Base-by-base conservation (phyloP, 2,797 vertebrate genomes). In the Sarcophilus harrisii region DNA sequence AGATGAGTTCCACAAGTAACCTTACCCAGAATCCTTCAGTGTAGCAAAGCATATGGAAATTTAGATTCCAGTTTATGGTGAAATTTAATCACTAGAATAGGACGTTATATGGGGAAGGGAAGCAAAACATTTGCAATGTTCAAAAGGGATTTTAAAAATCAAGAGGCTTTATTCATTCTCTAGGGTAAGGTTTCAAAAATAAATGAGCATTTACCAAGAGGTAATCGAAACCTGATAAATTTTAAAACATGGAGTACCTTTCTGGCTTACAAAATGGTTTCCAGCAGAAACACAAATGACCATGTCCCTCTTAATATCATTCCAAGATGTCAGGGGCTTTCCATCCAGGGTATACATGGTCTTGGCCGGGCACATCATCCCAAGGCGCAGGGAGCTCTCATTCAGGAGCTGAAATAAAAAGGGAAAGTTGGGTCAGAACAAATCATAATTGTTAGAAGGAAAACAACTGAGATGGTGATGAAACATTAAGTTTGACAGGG, bases 211-310 rank as follows among this genome's bases (percentile, higher is more conserved):
- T 94, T 96, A 8, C 66, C 66, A 38, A 73, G n/a, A 73, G 18
- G 38, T 95, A 89, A 92, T 91, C 62, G 93, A 92, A 59, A 54
- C 18, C 30, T 38, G 8, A 93, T 58, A 28, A 91, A 58, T 91
- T 94, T 94, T 21, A 90, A 91, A 66, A 0, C 32, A 30, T 38
- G 38, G 55, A 18, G 58, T 97, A 98, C 97, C 98, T 98, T 95
- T 95, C 54, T 96, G 58, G 49, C 94, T 98, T 57, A 94, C 52
- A 92, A 98, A 98, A 52, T 94, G 90, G n/a, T 90, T 96, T 96
- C 98, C 98, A 28, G 92, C 49, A 59, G 98, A 98, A 95, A 97
- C 97, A 58, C 98, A 97, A 45, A 98, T 66, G 92, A 91, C 57
- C 97, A 93, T 92, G 94, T 97, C 93, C n/a, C 95, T 92, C 52